These are phyloP conservation scores for Nasua narica DNA, from an alignment of 2,797 vertebrate genomes.

Conservation along the genomic window DNA sequence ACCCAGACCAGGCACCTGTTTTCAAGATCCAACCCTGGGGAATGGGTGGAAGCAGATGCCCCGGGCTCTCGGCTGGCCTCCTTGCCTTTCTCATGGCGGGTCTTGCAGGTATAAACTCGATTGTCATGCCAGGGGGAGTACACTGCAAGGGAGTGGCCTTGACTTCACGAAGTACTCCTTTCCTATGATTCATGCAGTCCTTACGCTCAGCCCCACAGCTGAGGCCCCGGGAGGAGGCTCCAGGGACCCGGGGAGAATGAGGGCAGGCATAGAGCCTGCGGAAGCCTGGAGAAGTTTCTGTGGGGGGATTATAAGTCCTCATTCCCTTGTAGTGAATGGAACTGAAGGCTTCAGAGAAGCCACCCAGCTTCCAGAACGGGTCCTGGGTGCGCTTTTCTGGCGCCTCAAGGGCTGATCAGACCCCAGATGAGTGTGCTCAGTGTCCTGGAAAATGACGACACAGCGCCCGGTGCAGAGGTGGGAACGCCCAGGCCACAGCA, in stretches of 20 bases:
- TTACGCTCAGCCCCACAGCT: conserved; percentile 96
- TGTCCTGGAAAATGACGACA: conserved; percentile 98
- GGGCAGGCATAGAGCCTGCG: conserved; percentile 90
- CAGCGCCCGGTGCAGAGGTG: conserved; percentile 93
- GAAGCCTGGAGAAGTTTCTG: conserved; percentile 90
- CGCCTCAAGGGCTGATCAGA: conserved; percentile 91
- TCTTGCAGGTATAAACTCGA: conserved; percentile 97
- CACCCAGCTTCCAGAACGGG: conserved; percentile 91
- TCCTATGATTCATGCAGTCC: conserved; percentile 97
- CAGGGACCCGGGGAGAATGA: conserved; percentile 90
- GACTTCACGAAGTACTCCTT: conserved; percentile 91
- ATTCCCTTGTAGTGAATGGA: conserved; percentile 95
- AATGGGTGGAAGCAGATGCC: conserved; percentile 97
- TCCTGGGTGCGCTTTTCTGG: conserved; percentile 92
- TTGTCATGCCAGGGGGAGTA: conserved; percentile 96
- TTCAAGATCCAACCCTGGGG: conserved; percentile 97
- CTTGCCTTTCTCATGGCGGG: conserved; percentile 95
- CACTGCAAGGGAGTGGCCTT: conserved; percentile 94
- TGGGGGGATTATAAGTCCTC: conserved; percentile 93
- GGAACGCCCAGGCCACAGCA: conserved; percentile 96
- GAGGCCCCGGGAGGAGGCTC: conserved; percentile 94
- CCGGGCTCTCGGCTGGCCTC: conserved; percentile 97
- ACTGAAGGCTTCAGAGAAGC: conserved; percentile 95
- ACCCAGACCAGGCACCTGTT: conserved; percentile 98
- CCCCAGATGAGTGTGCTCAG: conserved; percentile 94